A percentile compares a stretch with the other conserved stretches of the same genome.
Evolutionary conservation across 2,888 invertebrate species (phyloP).

Genomic region (Leptopilina myrica): DNA sequence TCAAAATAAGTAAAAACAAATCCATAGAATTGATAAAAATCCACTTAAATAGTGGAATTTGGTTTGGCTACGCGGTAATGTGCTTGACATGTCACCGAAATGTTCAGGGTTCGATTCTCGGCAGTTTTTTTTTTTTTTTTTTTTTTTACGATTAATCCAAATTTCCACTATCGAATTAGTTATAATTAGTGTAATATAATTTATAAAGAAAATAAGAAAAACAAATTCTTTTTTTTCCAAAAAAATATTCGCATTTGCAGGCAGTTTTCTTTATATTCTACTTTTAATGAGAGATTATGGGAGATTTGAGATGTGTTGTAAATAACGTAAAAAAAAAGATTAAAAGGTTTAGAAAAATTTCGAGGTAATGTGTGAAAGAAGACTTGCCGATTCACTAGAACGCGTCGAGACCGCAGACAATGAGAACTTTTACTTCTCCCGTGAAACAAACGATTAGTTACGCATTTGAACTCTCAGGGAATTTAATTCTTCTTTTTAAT

Average conservation of each 20-base stretch:
- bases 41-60: background rate
- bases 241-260: no score
- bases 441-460: conserved; percentile 33
- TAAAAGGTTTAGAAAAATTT: background rate
- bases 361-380: conserved; percentile 22
- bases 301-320: background rate
- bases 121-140: background rate
- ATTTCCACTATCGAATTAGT: no score
- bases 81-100: background rate
- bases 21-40: background rate
- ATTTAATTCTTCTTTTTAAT: conserved; percentile 10
- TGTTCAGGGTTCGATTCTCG: background rate
- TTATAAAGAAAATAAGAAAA: no score
- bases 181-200: no score
- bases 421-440: conserved; percentile 39
- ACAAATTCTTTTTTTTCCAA: no score
- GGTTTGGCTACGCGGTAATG: background rate
- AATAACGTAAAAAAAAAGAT: background rate
- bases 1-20: background rate
- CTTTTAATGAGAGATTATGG: background rate
- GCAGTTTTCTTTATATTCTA: no score
- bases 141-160: background rate
- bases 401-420: conserved; percentile 28
- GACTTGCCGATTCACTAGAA: conserved; percentile 33
- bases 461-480: conserved; percentile 12